Conservation (phyloP, 2,888 invertebrate species). For the Parasteatoda lunata region DNA sequence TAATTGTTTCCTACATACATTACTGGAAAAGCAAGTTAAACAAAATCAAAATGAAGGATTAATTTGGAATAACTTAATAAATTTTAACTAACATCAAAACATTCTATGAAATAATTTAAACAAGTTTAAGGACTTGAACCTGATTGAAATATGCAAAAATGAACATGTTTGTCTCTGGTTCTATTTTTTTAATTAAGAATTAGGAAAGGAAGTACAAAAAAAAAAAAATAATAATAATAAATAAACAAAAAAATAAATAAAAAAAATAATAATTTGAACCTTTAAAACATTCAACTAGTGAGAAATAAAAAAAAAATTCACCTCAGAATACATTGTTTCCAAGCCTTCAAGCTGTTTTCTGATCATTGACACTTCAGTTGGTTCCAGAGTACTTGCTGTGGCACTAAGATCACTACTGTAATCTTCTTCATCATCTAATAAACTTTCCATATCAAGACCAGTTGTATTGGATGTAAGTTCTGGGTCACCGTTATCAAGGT, state of each 20-base stretch:
- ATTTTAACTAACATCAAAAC: too few relatives aligned
- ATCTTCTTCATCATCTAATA: conserved; percentile 79
- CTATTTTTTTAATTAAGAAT: background rate
- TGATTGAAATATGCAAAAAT: too few relatives aligned
- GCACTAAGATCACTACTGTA: conserved; percentile 81
- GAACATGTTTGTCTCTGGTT: too few relatives aligned
- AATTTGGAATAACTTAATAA: too few relatives aligned
- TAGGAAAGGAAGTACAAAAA: background rate
- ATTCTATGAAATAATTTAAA: too few relatives aligned
- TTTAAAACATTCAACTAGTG: too few relatives aligned
- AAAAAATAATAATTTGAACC: too few relatives aligned
- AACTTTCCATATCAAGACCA: conserved; percentile 78
- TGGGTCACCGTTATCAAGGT: conserved; percentile 76
- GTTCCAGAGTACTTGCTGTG: conserved; percentile 77
- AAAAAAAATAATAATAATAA: background rate
- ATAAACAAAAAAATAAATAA: background rate
- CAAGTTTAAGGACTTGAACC: too few relatives aligned
- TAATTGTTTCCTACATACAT: too few relatives aligned
- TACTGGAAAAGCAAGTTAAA: too few relatives aligned
- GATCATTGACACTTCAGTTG: conserved; percentile 84
- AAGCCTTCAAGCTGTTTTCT: conserved; percentile 86
- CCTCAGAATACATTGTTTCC: conserved; percentile 91
- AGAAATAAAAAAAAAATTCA: conserved; percentile 72
- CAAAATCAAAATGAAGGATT: too few relatives aligned
- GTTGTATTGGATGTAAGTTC: conserved; percentile 88